A percentile compares a stretch with the other conserved stretches of the same genome.
Evolutionary conservation across 2,113 vertebrate genomes (phyloP).

Genomic region (Corythaeola cristata): DNA sequence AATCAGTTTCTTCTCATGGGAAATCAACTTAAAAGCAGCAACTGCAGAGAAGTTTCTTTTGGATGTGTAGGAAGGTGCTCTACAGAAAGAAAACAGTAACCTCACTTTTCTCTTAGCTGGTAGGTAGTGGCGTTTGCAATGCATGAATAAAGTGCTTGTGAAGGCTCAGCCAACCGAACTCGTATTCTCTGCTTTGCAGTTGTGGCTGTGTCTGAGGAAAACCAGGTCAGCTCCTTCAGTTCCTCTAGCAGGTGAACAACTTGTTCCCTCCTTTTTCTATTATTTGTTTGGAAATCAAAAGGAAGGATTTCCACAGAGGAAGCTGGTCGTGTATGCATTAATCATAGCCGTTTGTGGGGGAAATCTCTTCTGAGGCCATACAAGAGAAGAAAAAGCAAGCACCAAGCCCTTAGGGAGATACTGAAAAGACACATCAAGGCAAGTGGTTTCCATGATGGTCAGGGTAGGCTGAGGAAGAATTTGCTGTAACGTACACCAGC

Average conservation of each 20-base stretch:
- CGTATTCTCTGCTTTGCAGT: neutral
- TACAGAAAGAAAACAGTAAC: neutral
- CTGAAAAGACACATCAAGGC: neutral
- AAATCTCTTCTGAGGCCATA: neutral
- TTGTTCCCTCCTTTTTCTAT: neutral
- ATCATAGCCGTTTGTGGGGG: neutral
- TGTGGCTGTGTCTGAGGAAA: neutral
- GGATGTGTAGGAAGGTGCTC: neutral
- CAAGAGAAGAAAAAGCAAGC: neutral
- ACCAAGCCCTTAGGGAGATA: neutral
- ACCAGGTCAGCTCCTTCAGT: conserved; percentile 19
- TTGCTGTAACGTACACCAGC: neutral
- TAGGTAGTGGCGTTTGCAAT: neutral
- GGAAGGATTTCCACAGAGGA: neutral
- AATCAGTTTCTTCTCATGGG: neutral
- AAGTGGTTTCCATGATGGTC: neutral
- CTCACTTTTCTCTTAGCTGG: neutral
- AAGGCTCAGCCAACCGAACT: neutral
- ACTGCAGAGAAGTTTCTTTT: neutral
- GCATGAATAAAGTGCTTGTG: conserved; percentile 4
- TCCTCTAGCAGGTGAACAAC: conserved; percentile 17
- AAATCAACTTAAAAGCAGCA: neutral
- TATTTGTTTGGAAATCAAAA: conserved; percentile 22
- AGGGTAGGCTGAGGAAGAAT: neutral
- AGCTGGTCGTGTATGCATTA: neutral